Conservation (phyloP, 2,113 vertebrate species). For the Nyctereutes procyonoides region DNA sequence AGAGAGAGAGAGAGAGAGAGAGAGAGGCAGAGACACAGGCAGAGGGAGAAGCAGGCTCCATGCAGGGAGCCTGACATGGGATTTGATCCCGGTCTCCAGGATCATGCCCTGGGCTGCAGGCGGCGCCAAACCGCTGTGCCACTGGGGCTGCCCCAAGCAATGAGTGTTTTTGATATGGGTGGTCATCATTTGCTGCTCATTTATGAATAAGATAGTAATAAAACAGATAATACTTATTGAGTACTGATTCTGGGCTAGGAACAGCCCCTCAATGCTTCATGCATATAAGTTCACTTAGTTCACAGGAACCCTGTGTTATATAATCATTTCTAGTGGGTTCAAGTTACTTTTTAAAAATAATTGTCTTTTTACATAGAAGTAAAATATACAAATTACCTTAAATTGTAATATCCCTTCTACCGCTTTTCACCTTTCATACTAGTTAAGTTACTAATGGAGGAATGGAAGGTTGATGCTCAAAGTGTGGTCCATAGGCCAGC, state of each 20-base stretch:
- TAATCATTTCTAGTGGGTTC: not conserved
- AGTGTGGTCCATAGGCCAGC: not conserved
- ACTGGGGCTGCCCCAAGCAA: no score
- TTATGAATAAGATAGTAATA: slow-evolving; percentile 14
- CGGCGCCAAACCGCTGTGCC: no score
- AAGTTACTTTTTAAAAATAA: slow-evolving; percentile 25
- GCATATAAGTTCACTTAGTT: not conserved
- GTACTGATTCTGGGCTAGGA: not conserved
- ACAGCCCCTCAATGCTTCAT: not conserved
- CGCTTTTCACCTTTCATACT: not conserved
- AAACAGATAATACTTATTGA: not conserved
- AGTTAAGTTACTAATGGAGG: not conserved
- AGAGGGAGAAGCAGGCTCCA: no score
- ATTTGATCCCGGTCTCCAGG: no score
- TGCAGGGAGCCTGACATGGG: no score
- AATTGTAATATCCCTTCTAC: not conserved
- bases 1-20: no score
- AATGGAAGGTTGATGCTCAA: not conserved
- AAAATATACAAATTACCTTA: not conserved
- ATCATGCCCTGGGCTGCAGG: no score
- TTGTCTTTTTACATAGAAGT: slow-evolving; percentile 4
- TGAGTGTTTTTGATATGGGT: not conserved
- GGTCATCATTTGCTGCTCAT: not conserved
- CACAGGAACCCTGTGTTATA: not conserved
- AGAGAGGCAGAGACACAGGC: no score